These are phyloP conservation scores for Enteromius viviparus DNA, from an alignment of 2,797 vertebrate genomes.

Conservation along the genomic window DNA sequence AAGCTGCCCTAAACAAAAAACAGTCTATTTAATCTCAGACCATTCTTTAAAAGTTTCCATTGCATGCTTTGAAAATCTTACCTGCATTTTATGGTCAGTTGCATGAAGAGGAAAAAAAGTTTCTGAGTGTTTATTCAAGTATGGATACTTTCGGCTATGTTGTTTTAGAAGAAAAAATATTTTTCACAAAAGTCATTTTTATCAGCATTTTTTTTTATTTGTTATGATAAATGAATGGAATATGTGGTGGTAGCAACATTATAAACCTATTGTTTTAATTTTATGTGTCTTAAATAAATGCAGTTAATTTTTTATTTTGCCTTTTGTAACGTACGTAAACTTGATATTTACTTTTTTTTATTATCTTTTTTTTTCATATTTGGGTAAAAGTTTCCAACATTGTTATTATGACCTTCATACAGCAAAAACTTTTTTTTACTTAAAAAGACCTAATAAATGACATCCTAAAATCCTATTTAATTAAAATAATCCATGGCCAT, in stretches of 20 bases:
- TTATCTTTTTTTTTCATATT: background rate
- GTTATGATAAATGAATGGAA: background rate
- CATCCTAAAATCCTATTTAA: too few species aligned
- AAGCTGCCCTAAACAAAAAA: conserved; percentile 1
- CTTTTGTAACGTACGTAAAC: too few species aligned
- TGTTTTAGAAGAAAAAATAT: background rate
- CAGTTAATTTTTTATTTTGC: background rate
- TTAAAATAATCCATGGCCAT: too few species aligned
- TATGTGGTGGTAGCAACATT: background rate
- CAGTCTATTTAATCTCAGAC: background rate
- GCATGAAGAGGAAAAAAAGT: background rate
- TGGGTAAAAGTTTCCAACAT: too few species aligned
- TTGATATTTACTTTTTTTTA: too few species aligned
- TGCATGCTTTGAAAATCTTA: background rate
- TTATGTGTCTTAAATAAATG: background rate
- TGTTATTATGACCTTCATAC: too few species aligned
- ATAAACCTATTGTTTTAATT: background rate
- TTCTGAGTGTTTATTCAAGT: background rate
- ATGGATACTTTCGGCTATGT: background rate
- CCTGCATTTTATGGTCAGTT: background rate
- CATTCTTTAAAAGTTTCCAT: conserved; percentile 6
- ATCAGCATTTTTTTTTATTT: background rate
- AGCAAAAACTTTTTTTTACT: too few species aligned
- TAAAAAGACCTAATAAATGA: too few species aligned
- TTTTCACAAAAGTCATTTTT: background rate